phyloP scores from a whole-genome alignment of 2,113 vertebrate genomes.

The Bufo bufo region DNA sequence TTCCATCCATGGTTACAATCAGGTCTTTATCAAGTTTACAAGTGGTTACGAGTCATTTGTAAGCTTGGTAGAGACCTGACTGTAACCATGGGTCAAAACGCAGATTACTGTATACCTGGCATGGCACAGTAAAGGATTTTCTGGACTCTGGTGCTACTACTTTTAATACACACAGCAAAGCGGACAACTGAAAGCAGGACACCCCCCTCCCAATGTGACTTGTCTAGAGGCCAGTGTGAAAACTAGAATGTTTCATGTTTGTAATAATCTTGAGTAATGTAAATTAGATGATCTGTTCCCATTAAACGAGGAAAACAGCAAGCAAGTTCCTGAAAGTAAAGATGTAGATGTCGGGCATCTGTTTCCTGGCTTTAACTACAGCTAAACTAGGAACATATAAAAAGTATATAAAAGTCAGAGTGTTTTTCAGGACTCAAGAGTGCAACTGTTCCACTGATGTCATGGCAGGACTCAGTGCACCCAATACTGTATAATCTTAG shows the following conservation, averaged over 20 bases:
- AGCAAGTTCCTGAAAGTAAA: slow-evolving; percentile 1
- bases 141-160: too few species aligned
- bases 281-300: neutral
- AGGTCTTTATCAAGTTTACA: too few species aligned
- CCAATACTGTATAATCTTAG: slow-evolving; percentile 10
- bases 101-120: too few species aligned
- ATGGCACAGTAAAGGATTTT: too few species aligned
- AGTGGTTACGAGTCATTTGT: too few species aligned
- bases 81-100: too few species aligned
- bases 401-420: slow-evolving; percentile 4
- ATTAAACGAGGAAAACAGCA: neutral
- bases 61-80: too few species aligned
- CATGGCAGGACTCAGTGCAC: slow-evolving; percentile 7
- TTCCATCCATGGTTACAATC: too few species aligned
- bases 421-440: neutral
- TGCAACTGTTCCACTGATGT: slow-evolving; percentile 45
- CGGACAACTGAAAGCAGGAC: too few species aligned
- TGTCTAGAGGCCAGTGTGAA: neutral
- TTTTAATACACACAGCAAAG: too few species aligned
- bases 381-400: slow-evolving; percentile 2
- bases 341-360: neutral
- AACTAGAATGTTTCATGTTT: neutral
- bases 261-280: neutral
- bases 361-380: neutral
- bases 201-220: neutral